phyloP scores from a whole-genome alignment of 2,113 vertebrate genomes.

The Vulpes vulpes region DNA sequence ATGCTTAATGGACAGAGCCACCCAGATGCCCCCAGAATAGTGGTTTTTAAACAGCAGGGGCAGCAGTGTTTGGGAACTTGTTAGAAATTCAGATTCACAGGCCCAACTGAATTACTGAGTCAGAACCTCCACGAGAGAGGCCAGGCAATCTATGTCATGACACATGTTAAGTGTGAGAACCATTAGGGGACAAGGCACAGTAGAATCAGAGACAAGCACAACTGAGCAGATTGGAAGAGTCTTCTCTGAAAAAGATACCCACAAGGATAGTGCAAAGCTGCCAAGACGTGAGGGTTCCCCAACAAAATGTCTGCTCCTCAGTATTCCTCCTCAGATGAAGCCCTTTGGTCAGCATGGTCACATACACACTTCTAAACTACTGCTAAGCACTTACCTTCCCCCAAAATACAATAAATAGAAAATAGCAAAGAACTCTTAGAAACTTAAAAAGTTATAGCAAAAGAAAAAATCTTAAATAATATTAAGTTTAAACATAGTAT shows the following conservation, averaged over 20 bases:
- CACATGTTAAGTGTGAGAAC: fast-evolving
- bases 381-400: neutral
- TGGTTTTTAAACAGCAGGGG: neutral
- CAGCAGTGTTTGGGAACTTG: neutral
- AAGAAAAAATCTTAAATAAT: neutral
- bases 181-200: neutral
- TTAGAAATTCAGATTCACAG: neutral
- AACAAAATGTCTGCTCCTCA: neutral
- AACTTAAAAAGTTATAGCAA: neutral
- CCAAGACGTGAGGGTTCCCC: neutral
- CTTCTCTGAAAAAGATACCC: neutral
- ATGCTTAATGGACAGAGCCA: neutral
- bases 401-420: neutral
- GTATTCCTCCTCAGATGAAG: neutral
- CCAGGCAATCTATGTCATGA: no score
- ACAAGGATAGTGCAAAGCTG: neutral
- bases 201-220: neutral
- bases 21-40: neutral
- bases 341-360: neutral
- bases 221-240: neutral
- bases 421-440: neutral
- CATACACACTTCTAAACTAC: neutral
- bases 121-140: neutral
- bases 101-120: neutral
- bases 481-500: neutral